These are phyloP conservation scores for Eupithecia centaureata DNA, from an alignment of 2,888 invertebrate genomes.

Conservation along the genomic window DNA sequence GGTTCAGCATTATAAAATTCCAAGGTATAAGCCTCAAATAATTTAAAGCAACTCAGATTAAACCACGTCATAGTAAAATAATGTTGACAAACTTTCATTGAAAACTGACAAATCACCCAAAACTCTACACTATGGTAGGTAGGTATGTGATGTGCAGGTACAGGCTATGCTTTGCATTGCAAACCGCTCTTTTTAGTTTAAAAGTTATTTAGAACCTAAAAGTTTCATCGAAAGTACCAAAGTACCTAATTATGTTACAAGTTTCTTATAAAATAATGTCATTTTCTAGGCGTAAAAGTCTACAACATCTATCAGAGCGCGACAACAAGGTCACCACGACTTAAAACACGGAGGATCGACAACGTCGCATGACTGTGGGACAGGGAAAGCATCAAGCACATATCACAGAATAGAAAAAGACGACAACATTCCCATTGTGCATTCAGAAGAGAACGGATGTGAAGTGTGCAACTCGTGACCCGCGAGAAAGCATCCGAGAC, in stretches of 20 bases:
- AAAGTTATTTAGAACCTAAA: too few relatives aligned
- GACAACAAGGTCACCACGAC: slow-evolving; percentile 74
- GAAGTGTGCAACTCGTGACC: slow-evolving; percentile 76
- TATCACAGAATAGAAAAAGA: slow-evolving; percentile 55
- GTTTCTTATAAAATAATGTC: background rate
- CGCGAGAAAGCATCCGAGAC: slow-evolving; percentile 76
- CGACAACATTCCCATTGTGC: slow-evolving; percentile 68
- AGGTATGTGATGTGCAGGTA: too few relatives aligned
- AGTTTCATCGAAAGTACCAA: background rate
- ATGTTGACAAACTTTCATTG: too few relatives aligned
- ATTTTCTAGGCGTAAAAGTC: background rate
- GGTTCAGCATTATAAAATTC: too few relatives aligned
- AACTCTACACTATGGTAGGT: too few relatives aligned
- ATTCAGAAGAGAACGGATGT: slow-evolving; percentile 79
- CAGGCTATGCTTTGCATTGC: too few relatives aligned
- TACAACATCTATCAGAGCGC: slow-evolving; percentile 56
- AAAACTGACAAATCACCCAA: too few relatives aligned
- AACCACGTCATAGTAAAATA: too few relatives aligned
- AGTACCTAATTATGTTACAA: background rate
- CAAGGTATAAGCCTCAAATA: too few relatives aligned
- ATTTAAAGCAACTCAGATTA: too few relatives aligned
- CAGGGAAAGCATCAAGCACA: slow-evolving; percentile 47
- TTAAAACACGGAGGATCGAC: slow-evolving; percentile 61
- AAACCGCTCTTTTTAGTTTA: too few relatives aligned
- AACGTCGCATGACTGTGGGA: slow-evolving; percentile 65